phyloP scores from a whole-genome alignment of 2,113 vertebrate species.

The Fregetta grallaria region DNA sequence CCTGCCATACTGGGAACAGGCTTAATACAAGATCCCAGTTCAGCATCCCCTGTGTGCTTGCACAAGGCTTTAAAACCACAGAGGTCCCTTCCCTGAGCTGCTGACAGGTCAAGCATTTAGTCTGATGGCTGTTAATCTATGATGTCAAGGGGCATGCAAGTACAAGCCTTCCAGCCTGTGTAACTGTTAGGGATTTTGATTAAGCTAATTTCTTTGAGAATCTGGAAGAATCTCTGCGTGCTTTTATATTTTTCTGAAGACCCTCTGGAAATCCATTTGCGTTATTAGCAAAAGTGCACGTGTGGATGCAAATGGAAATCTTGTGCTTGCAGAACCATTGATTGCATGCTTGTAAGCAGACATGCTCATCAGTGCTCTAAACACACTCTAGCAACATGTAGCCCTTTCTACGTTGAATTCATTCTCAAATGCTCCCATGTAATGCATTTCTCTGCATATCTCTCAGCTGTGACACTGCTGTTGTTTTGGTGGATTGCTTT shows the following conservation, averaged over 20 bases:
- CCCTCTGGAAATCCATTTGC: neutral
- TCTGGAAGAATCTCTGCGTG: neutral
- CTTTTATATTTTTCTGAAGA: neutral
- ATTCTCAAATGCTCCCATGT: neutral
- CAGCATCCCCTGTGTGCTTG: neutral
- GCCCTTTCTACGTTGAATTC: neutral
- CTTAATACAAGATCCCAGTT: neutral
- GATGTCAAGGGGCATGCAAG: neutral
- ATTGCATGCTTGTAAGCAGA: neutral
- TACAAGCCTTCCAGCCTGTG: neutral
- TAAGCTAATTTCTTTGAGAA: neutral
- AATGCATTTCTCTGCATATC: slow-evolving; percentile 40
- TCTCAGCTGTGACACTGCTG: slow-evolving; percentile 21
- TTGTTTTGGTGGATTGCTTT: slow-evolving; percentile 35
- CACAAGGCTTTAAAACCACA: neutral
- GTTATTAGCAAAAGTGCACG: neutral
- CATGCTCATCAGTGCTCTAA: neutral
- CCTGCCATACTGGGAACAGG: neutral
- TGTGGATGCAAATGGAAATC: neutral
- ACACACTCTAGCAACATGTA: neutral
- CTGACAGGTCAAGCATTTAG: neutral
- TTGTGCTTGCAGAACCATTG: neutral
- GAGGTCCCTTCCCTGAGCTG: neutral
- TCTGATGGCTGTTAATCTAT: neutral
- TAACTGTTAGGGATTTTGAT: neutral